Evolutionary conservation across 1,140 invertebrate species (phyloP), one percentile per base, ranked within the genome.

Genomic region (Macrocentrus cingulum): DNA sequence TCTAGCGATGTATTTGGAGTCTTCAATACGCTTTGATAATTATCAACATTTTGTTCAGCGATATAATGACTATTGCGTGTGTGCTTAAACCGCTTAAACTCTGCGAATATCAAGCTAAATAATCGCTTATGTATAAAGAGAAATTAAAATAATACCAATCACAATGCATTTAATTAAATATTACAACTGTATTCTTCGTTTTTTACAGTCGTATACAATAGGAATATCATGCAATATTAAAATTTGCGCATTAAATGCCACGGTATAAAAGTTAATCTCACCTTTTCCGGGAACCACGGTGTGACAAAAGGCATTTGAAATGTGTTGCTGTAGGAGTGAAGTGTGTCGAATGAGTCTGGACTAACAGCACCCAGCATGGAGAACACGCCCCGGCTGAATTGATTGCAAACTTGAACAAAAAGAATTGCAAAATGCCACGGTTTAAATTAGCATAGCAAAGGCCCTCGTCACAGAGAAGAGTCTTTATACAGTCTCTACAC

Each of bases 251-350:
- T n/a, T n/a, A n/a, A n/a, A n/a, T n/a, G n/a, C n/a, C n/a, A n/a
- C n/a, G n/a, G n/a, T n/a, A 44, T 23, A 60, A 58, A 58, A 42
- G 51, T 58, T 16, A 9, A n/a, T 19, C 69, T 85, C 83, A 91
- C 89, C 84, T 94, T 92, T 80, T 95, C 91, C 0, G 92, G 91
- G 76, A 94, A 95, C 89, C 91, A 94, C 7, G 92, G 92, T 22
- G 91, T 95, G 32, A 98, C 85, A 72, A 97, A 96, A 18, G 95
- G 95, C 89, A 97, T 93, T 76, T 95, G 91, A 76, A 97, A 97
- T 3, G 94, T 96, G 77, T 97, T 95, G 66, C 91, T 91, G 79
- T 96, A 97, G 1, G 93, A 95, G 72, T 97, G 92, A 36, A 97
- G 84, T 13, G 94, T 97, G 75, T 95, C 91, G 75, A 97, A 95